Evolutionary conservation across 1,140 invertebrate genomes (phyloP).

Genomic region (Brachionus paranguensis): DNA sequence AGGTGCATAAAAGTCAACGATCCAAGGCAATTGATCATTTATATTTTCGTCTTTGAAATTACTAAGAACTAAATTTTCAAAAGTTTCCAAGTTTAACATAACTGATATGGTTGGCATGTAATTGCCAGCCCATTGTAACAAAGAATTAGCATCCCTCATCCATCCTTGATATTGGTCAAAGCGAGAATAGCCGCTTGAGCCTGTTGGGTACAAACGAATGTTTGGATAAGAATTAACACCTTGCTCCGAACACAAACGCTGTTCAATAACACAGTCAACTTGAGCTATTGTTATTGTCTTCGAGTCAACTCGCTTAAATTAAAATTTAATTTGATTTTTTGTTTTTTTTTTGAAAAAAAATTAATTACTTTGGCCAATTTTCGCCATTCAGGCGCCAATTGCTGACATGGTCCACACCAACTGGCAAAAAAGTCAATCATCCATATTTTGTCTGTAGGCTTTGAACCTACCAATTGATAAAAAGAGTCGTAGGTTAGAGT

Average conservation of each 20-base stretch:
- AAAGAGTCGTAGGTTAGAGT: slow-evolving; percentile 60
- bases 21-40: slow-evolving; percentile 57
- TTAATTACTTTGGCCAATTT: slow-evolving; percentile 56
- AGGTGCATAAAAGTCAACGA: slow-evolving; percentile 69
- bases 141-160: slow-evolving; percentile 60
- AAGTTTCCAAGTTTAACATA: slow-evolving; percentile 43
- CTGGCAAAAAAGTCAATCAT: slow-evolving; percentile 66
- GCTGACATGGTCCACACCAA: slow-evolving; percentile 67
- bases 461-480: slow-evolving; percentile 57
- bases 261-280: slow-evolving; percentile 65
- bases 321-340: slow-evolving; percentile 43
- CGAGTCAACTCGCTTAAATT: slow-evolving; percentile 48
- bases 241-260: slow-evolving; percentile 60
- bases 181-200: slow-evolving; percentile 52
- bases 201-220: slow-evolving; percentile 65
- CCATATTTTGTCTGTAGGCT: slow-evolving; percentile 59
- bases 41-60: slow-evolving; percentile 51
- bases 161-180: slow-evolving; percentile 62
- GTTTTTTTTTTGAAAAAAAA: background rate
- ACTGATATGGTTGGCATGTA: slow-evolving; percentile 59
- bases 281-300: slow-evolving; percentile 62
- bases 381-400: slow-evolving; percentile 63
- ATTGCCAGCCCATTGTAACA: slow-evolving; percentile 62
- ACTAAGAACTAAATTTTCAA: slow-evolving; percentile 51
- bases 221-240: slow-evolving; percentile 65